Evolutionary conservation across 2,113 vertebrate genomes (phyloP), one percentile per base, ranked within the genome.

Genomic region (Hyperoodon ampullatus): DNA sequence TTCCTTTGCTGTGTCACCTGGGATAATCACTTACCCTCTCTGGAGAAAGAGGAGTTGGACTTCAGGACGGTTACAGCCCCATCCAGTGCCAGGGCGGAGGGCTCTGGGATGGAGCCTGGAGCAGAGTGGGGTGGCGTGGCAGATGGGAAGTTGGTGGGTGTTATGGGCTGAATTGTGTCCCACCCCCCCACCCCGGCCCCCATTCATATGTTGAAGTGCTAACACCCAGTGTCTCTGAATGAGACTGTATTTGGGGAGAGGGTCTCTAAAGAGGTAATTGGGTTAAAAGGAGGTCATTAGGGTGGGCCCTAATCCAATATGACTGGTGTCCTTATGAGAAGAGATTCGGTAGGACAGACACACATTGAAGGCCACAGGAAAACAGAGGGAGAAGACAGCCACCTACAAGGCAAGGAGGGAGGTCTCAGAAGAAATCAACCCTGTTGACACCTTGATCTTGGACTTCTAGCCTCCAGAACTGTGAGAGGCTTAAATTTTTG

Each of bases 31-130:
- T 6, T 53, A 42, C n/a, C 13, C n/a, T 53, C 16, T 84, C 70
- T 53, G n/a, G 63, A 30, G n/a, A 88, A 85, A 47, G 13, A 63
- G 58, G 74, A 77, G 30, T 24, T 65, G 80, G 71, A 24, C 91
- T 35, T 71, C 6, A 55, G 71, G 63, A 33, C 0, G 0, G 28
- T 30, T 83, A 75, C 60, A 19, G 13, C 35, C 72, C 65, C 72
- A 93, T 33, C 61, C 44, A 19, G 18, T 28, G 63, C 23, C 18
- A 13, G 77, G 33, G 42, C 5, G 23, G 80, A 85, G 33, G 88
- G 53, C 68, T 80, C 72, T 58, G 44, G 65, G 63, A 33, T 26
- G 30, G 18, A 55, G 18, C 63, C 80, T 0, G 1, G 44, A 72
- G 30, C 0, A 50, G 50, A 15, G 50, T 15, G 3, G 72, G 23